These are phyloP conservation scores for Onychomys leucogaster DNA, from an alignment of 2,797 vertebrate species.

Conservation along the genomic window DNA sequence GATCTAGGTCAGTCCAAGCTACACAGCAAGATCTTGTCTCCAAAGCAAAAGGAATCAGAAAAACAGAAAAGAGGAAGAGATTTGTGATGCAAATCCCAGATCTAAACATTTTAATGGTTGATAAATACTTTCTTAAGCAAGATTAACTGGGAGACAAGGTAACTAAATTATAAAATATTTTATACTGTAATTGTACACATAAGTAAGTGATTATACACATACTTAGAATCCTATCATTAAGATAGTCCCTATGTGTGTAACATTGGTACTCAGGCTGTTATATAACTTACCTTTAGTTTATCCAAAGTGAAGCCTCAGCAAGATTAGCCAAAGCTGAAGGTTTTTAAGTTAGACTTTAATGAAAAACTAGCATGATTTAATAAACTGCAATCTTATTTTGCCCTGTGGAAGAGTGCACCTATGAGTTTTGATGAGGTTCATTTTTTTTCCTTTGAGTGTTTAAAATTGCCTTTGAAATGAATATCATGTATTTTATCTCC, in stretches of 20 bases:
- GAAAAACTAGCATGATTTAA: background rate
- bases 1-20: background rate
- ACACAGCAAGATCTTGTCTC: background rate
- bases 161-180: background rate
- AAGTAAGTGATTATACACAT: background rate
- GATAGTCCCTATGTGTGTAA: background rate
- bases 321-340: background rate
- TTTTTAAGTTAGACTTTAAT: background rate
- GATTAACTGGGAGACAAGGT: background rate
- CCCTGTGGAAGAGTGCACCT: background rate
- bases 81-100: background rate
- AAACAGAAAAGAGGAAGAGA: background rate
- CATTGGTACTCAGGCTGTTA: background rate
- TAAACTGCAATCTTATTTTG: background rate
- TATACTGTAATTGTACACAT: background rate
- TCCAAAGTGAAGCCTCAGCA: background rate
- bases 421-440: background rate
- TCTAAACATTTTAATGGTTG: background rate
- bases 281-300: background rate
- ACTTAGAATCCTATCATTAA: background rate
- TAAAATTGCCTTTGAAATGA: conserved; percentile 42
- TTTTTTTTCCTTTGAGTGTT: background rate
- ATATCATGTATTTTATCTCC: background rate
- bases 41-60: background rate
- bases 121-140: background rate